Conservation (phyloP, 2,888 invertebrate genomes). For the Scrobipalpa costella region DNA sequence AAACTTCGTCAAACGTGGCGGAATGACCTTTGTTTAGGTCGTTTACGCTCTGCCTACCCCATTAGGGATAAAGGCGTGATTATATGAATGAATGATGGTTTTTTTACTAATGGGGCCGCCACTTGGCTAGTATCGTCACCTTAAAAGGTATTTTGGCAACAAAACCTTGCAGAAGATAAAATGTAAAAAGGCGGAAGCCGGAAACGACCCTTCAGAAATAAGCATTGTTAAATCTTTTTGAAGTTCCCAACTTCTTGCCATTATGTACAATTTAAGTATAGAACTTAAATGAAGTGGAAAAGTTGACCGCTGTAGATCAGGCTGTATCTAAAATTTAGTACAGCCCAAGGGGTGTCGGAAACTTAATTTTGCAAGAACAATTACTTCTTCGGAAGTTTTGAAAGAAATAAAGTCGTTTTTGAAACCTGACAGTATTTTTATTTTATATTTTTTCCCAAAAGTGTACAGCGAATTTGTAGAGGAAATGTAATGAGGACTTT, state of each 20-base stretch:
- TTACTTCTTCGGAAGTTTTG: slow-evolving; percentile 12
- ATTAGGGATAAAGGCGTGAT: too few species aligned
- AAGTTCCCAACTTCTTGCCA: slow-evolving; percentile 73
- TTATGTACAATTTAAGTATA: slow-evolving; percentile 76
- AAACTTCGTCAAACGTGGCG: too few species aligned
- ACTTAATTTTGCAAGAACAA: slow-evolving; percentile 9
- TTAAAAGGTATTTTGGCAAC: slow-evolving; percentile 38
- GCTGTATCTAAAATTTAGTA: slow-evolving; percentile 42
- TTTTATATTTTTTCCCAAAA: background rate
- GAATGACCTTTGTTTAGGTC: too few species aligned
- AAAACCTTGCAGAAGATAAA: slow-evolving; percentile 59
- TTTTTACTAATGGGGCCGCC: too few species aligned
- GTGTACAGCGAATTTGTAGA: background rate
- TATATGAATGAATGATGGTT: too few species aligned
- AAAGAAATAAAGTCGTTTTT: slow-evolving; percentile 18
- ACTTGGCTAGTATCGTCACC: too few species aligned
- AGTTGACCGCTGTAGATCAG: slow-evolving; percentile 71
- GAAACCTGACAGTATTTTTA: slow-evolving; percentile 1
- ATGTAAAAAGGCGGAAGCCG: slow-evolving; percentile 56
- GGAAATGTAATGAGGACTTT: too few species aligned
- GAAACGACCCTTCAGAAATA: slow-evolving; percentile 68
- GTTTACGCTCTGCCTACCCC: too few species aligned
- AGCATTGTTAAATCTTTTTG: slow-evolving; percentile 79
- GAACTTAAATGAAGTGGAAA: slow-evolving; percentile 80
- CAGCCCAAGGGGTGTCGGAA: slow-evolving; percentile 15